These are phyloP conservation scores for Calyptomena viridis DNA, from an alignment of 2,113 vertebrate species.

Conservation along the genomic window DNA sequence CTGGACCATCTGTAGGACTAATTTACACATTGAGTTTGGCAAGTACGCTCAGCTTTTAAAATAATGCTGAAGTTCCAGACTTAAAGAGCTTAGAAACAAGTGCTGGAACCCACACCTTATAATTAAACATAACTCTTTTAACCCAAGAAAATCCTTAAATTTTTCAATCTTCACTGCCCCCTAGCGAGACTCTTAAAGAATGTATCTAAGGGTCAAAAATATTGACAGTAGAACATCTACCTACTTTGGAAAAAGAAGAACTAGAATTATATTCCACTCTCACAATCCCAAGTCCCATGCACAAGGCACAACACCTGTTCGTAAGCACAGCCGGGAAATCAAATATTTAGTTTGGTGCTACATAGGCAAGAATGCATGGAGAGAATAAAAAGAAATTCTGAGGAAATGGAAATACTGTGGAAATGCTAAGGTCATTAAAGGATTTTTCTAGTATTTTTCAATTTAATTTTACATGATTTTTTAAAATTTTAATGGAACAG, in stretches of 20 bases:
- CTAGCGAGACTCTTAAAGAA: background rate
- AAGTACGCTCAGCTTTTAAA: background rate
- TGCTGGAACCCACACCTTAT: background rate
- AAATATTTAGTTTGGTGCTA: background rate
- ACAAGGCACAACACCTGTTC: background rate
- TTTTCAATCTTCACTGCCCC: constrained; percentile 30
- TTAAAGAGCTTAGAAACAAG: background rate
- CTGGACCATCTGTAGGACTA: background rate
- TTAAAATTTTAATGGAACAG: background rate
- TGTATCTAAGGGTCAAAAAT: background rate
- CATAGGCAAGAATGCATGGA: background rate
- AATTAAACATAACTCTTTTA: background rate
- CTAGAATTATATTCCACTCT: background rate
- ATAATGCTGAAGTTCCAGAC: background rate
- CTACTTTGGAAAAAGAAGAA: background rate
- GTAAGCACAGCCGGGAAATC: background rate
- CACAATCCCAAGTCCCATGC: background rate
- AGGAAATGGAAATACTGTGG: background rate
- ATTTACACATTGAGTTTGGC: background rate
- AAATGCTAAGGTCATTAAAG: background rate
- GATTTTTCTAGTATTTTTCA: background rate
- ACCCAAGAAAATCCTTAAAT: background rate
- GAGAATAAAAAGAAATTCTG: background rate
- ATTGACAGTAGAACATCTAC: background rate
- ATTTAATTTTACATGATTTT: background rate